Percentiles rank a stretch among this genome's conserved stretches.
phyloP scores from a whole-genome alignment of 2,113 vertebrate genomes.

The Pleuronectes platessa region DNA sequence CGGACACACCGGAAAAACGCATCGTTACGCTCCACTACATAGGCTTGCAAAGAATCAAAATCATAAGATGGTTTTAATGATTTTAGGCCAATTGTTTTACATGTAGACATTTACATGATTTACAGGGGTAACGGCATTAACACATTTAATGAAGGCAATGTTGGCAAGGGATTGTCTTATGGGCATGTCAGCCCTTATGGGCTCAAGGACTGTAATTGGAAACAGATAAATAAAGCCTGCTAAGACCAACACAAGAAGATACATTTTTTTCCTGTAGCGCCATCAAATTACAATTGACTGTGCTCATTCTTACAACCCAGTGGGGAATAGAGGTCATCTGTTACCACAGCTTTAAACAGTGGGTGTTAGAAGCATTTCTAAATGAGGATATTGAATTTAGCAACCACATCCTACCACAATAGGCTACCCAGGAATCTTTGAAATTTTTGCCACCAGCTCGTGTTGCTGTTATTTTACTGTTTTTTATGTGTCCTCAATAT shows the following conservation, averaged over 20 bases:
- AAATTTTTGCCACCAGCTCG: background rate
- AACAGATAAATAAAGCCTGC: slow-evolving; percentile 56
- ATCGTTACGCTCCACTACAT: too few relatives aligned
- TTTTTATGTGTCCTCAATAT: background rate
- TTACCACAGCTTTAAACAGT: slow-evolving; percentile 42
- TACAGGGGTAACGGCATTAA: slow-evolving; percentile 20
- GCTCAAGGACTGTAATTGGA: slow-evolving; percentile 53
- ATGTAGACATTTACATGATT: slow-evolving; percentile 17
- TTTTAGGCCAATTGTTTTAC: too few relatives aligned
- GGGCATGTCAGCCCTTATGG: slow-evolving; percentile 9
- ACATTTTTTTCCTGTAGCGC: slow-evolving; percentile 28
- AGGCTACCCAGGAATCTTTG: background rate
- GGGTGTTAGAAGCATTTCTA: slow-evolving; percentile 24
- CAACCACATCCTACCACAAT: slow-evolving; percentile 4
- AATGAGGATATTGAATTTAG: slow-evolving; percentile 37
- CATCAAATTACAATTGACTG: slow-evolving; percentile 60
- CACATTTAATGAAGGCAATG: slow-evolving; percentile 17
- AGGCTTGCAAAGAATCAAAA: too few relatives aligned
- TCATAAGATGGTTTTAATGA: too few relatives aligned
- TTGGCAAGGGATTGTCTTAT: slow-evolving; percentile 16
- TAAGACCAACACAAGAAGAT: slow-evolving; percentile 57
- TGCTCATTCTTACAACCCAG: slow-evolving; percentile 35
- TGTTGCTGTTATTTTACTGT: background rate
- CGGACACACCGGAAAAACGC: too few relatives aligned
- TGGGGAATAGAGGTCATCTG: slow-evolving; percentile 56